Conservation (phyloP, 1,140 invertebrate genomes). For the Polypedilum vanderplanki region DNA sequence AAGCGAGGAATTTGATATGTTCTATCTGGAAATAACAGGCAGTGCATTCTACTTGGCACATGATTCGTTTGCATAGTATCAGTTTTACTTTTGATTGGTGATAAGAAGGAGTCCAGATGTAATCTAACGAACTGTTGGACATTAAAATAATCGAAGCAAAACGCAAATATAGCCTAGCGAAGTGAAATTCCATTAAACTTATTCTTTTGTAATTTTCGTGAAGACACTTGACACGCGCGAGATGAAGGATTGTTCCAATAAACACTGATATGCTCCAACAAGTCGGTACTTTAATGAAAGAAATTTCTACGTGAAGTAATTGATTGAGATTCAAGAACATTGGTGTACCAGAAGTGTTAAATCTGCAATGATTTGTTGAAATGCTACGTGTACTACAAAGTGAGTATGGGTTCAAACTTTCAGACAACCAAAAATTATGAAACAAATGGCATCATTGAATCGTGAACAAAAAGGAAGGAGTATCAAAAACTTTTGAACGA, state of each 20-base stretch:
- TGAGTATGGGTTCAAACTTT: background rate
- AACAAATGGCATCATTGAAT: background rate
- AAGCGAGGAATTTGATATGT: constrained; percentile 63
- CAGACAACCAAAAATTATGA: background rate
- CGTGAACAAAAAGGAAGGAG: background rate
- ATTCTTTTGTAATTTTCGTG: constrained; percentile 75
- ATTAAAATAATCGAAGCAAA: too few species aligned
- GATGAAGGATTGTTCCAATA: too few species aligned
- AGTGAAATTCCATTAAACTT: constrained; percentile 83
- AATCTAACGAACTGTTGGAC: constrained; percentile 75
- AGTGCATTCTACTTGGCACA: constrained; percentile 97
- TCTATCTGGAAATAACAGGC: constrained; percentile 73
- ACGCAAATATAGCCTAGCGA: too few species aligned
- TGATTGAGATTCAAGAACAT: constrained; percentile 58
- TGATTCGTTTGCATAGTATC: constrained; percentile 94
- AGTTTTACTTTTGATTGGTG: constrained; percentile 79
- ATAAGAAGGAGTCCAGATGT: constrained; percentile 63
- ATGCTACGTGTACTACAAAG: background rate
- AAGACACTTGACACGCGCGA: constrained; percentile 67
- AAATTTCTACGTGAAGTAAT: constrained; percentile 54
- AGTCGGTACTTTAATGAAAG: constrained; percentile 63
- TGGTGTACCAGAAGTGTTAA: constrained; percentile 69
- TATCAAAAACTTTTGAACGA: background rate
- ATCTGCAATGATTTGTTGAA: constrained; percentile 46
- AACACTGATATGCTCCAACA: constrained; percentile 37